phyloP scores from a whole-genome alignment of 1,140 invertebrate genomes.

The Drosophila rhopaloa region DNA sequence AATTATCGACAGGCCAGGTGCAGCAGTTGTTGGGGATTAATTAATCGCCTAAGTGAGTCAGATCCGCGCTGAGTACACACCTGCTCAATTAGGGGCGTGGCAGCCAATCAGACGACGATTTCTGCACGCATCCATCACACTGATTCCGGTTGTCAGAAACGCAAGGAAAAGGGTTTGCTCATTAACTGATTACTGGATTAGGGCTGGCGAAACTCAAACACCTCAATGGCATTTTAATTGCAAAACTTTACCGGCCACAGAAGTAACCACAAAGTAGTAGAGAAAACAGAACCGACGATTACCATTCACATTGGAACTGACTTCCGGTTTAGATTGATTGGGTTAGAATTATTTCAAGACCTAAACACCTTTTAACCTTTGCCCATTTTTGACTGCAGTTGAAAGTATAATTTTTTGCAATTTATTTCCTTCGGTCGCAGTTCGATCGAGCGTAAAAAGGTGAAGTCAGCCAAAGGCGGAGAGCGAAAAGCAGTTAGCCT shows the following conservation, averaged over 20 bases:
- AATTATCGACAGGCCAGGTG: conserved; percentile 28
- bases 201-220: conserved; percentile 21
- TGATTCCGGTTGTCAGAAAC: conserved; percentile 6
- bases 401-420: conserved; percentile 5
- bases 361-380: background rate
- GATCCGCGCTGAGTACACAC: conserved; percentile 8
- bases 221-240: conserved; percentile 73
- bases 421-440: conserved; percentile 24
- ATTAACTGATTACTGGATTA: conserved; percentile 44
- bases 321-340: conserved; percentile 2
- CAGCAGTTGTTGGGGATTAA: conserved; percentile 28
- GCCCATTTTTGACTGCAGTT: background rate
- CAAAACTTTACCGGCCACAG: conserved; percentile 57
- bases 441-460: conserved; percentile 67
- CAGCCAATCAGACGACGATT: conserved; percentile 27
- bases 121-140: conserved; percentile 17
- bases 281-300: conserved; percentile 3
- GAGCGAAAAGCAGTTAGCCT: conserved; percentile 68
- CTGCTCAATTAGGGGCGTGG: conserved; percentile 26
- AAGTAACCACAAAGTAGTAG: conserved; percentile 11
- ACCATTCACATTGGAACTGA: conserved; percentile 30
- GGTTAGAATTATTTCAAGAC: conserved; percentile 1
- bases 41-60: conserved; percentile 31
- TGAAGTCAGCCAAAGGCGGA: conserved; percentile 72
- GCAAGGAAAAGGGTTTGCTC: conserved; percentile 30